phyloP scores from a whole-genome alignment of 30 jellyfish, hydroid and myxozoan genomes.

The Clytia hemisphaerica region DNA sequence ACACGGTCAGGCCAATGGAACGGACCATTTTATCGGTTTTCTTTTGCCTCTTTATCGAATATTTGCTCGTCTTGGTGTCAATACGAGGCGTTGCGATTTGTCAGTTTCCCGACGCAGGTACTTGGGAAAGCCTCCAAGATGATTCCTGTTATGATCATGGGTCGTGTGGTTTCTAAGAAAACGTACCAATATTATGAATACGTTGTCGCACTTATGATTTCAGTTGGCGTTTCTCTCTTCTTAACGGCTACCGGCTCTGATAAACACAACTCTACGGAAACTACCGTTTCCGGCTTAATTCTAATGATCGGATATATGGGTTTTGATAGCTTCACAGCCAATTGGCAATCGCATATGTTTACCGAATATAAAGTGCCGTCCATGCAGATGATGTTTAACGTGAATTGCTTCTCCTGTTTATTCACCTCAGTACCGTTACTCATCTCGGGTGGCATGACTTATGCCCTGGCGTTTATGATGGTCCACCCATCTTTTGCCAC shows the following conservation, averaged over 20 bases:
- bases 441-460: slow-evolving; percentile 66
- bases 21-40: slow-evolving; percentile 71
- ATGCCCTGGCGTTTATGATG: slow-evolving; percentile 48
- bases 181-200: slow-evolving; percentile 74
- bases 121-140: slow-evolving; percentile 91
- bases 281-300: slow-evolving; percentile 60
- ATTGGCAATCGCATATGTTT: slow-evolving; percentile 86
- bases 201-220: slow-evolving; percentile 68
- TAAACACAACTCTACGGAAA: slow-evolving; percentile 64
- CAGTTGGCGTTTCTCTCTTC: slow-evolving; percentile 78
- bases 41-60: slow-evolving; percentile 81
- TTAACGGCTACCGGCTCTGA: slow-evolving; percentile 59
- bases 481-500: slow-evolving; percentile 60
- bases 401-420: slow-evolving; percentile 66
- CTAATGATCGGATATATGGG: slow-evolving; percentile 83
- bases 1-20: slow-evolving; percentile 54
- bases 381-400: slow-evolving; percentile 88
- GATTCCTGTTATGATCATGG: slow-evolving; percentile 99
- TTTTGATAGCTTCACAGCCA: slow-evolving; percentile 95
- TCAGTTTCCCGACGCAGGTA: slow-evolving; percentile 96
- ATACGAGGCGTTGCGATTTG: slow-evolving; percentile 93
- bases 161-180: slow-evolving; percentile 64
- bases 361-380: slow-evolving; percentile 60
- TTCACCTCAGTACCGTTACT: slow-evolving; percentile 62
- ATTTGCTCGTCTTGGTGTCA: slow-evolving; percentile 96